Evolutionary conservation across 2,113 vertebrate genomes (phyloP).

Genomic region (Psephotus haematonotus): DNA sequence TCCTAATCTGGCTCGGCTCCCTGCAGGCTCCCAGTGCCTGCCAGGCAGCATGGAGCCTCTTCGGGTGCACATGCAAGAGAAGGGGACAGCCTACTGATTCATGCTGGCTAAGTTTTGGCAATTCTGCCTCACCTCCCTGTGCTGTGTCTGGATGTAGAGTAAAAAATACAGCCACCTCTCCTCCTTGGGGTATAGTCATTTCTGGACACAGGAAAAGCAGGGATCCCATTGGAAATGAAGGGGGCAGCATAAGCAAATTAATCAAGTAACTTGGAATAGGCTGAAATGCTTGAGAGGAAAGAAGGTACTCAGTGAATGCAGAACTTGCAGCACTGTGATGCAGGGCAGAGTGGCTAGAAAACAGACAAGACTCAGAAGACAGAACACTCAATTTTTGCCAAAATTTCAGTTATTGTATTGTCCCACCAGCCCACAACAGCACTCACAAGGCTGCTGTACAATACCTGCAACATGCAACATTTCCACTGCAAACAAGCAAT

Average conservation of each 20-base stretch:
- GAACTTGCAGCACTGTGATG: not conserved
- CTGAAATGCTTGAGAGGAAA: not conserved
- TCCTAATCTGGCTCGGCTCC: not conserved
- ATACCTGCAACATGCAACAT: not conserved
- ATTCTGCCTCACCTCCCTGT: not conserved
- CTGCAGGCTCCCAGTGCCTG: not conserved
- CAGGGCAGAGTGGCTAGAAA: not conserved
- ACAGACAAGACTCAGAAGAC: not conserved
- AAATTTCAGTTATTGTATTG: not conserved
- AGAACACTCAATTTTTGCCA: not conserved
- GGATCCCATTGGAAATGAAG: not conserved
- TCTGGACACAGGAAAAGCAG: not conserved
- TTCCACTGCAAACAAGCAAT: not conserved
- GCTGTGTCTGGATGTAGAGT: not conserved
- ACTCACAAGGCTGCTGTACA: not conserved
- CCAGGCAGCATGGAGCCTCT: not conserved
- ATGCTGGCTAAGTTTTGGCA: not conserved
- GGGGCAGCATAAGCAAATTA: constrained; percentile 59
- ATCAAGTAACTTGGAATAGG: not conserved
- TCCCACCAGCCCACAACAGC: not conserved
- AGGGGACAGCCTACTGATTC: not conserved
- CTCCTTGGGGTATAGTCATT: not conserved
- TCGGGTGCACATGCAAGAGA: not conserved
- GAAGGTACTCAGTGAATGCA: not conserved
- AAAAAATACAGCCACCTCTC: not conserved